A percentile compares a stretch with the other conserved stretches of the same genome.
These are phyloP conservation scores for Actinia tenebrosa DNA, from an alignment of 64 coral and sea anemone species.

Conservation along the genomic window DNA sequence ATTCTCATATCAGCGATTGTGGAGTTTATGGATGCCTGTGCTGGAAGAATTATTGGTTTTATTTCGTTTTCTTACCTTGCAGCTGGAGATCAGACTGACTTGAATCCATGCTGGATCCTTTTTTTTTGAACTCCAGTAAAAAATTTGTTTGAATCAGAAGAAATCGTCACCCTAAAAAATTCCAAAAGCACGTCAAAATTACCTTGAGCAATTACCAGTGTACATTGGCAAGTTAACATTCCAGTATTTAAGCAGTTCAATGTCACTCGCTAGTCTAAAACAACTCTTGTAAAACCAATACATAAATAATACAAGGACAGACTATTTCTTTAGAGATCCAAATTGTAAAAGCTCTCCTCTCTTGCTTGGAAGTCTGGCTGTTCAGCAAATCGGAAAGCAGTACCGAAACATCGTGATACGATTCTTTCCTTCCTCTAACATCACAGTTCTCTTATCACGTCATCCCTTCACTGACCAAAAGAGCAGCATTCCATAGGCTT, in stretches of 20 bases:
- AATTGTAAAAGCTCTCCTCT: neutral
- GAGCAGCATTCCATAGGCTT: conserved; percentile 12
- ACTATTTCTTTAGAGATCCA: neutral
- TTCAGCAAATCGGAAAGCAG: conserved; percentile 6
- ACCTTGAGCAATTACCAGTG: neutral
- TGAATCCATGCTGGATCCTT: conserved; percentile 17
- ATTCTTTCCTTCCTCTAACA: neutral
- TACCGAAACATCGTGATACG: neutral
- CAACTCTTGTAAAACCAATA: neutral
- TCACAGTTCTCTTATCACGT: neutral
- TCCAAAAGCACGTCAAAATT: neutral
- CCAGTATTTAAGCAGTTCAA: neutral
- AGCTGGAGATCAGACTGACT: conserved; percentile 13
- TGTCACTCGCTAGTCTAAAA: conserved; percentile 11
- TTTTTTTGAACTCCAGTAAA: neutral
- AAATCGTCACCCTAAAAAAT: conserved; percentile 13
- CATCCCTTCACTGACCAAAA: neutral
- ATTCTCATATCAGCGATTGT: neutral
- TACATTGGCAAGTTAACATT: neutral
- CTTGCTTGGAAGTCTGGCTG: neutral
- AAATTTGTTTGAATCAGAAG: neutral
- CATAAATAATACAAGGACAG: neutral
- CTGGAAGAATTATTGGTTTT: neutral
- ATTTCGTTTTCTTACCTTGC: conserved; percentile 10
- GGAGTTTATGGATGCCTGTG: neutral